Percentiles rank a stretch among this genome's conserved stretches.
phyloP scores from a whole-genome alignment of 1,140 invertebrate genomes.

The Cephus cinctus region DNA sequence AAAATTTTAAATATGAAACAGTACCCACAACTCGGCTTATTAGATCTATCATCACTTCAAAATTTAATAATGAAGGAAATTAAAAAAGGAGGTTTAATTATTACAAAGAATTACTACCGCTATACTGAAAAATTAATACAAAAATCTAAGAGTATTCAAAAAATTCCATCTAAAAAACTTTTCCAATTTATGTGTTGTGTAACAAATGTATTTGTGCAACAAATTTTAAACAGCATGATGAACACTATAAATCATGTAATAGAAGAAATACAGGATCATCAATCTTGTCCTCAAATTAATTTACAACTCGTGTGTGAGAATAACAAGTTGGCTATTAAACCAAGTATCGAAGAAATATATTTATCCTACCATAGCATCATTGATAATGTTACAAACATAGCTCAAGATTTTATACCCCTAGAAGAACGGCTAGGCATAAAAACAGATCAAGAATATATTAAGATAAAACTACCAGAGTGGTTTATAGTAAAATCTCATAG shows the following conservation, averaged over 20 bases:
- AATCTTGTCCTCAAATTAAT: conserved; percentile 38
- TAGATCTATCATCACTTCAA: conserved; percentile 20
- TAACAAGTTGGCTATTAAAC: conserved; percentile 33
- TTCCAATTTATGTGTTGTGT: conserved; percentile 36
- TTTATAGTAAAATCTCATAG: conserved; percentile 38
- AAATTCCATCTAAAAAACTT: conserved; percentile 13
- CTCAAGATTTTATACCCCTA: conserved; percentile 45
- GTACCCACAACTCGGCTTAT: conserved; percentile 16
- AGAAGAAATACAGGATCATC: conserved; percentile 27
- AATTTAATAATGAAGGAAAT: conserved; percentile 29
- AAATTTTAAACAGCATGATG: conserved; percentile 46
- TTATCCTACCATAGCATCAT: conserved; percentile 38
- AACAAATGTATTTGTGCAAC: conserved; percentile 41
- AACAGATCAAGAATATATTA: conserved; percentile 29
- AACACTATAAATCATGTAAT: conserved; percentile 44
- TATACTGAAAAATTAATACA: conserved; percentile 29
- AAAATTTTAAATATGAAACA: conserved; percentile 27
- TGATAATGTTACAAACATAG: conserved; percentile 33
- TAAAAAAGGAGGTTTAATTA: conserved; percentile 19
- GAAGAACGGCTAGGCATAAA: conserved; percentile 37
- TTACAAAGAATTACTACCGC: conserved; percentile 42
- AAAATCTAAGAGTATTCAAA: conserved; percentile 21
- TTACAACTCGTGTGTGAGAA: conserved; percentile 40
- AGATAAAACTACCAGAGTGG: conserved; percentile 42
- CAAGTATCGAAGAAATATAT: conserved; percentile 38